phyloP scores from a whole-genome alignment of 2,888 invertebrate genomes.

The Minunthozetes semirufus region DNA sequence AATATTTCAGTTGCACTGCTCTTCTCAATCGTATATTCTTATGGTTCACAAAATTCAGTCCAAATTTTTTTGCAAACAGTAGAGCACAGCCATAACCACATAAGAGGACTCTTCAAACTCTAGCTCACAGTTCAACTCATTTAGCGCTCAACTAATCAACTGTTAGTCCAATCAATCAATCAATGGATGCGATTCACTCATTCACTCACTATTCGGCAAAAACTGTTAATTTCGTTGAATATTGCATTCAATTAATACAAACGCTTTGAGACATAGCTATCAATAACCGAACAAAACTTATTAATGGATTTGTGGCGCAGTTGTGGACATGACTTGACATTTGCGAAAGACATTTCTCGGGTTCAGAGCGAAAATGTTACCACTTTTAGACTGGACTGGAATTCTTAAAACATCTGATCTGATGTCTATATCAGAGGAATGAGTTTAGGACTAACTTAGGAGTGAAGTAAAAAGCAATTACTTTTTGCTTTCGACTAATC shows the following conservation, averaged over 20 bases:
- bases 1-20: not conserved
- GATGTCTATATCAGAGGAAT: not conserved
- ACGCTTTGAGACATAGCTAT: not conserved
- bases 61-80: not conserved
- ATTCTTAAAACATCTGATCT: not conserved
- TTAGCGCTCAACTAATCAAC: not conserved
- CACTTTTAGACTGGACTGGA: no score
- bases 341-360: no score
- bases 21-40: not conserved
- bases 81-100: no score
- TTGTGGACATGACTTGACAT: not conserved
- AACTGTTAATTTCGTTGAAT: not conserved
- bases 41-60: not conserved
- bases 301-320: not conserved
- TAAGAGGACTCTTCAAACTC: not conserved
- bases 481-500: not conserved
- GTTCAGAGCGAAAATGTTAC: no score
- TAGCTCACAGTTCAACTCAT: not conserved
- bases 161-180: not conserved
- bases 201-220: not conserved
- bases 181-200: not conserved
- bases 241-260: not conserved
- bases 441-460: not conserved
- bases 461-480: conserved; percentile 8
- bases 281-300: not conserved